These are phyloP conservation scores for Phrynocephalus forsythii DNA, from an alignment of 2,797 vertebrate genomes.

Conservation along the genomic window DNA sequence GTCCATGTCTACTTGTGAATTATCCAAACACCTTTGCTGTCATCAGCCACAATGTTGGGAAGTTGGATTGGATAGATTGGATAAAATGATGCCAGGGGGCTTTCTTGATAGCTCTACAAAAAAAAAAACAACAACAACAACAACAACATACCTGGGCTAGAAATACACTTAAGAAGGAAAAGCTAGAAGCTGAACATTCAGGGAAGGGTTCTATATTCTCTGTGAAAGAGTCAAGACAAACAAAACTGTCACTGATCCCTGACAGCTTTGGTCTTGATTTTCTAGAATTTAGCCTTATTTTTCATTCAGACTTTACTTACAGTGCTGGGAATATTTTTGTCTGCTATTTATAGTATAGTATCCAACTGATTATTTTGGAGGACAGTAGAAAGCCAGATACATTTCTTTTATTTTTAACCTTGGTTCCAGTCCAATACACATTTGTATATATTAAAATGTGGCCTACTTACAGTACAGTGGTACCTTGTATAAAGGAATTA, in stretches of 20 bases:
- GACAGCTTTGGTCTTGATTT: background rate
- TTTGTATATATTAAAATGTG: background rate
- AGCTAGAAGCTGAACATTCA: background rate
- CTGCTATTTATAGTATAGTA: background rate
- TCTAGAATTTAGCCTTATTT: background rate
- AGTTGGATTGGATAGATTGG: background rate
- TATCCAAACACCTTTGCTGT: background rate
- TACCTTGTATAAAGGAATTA: too few relatives aligned
- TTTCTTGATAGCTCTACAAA: background rate
- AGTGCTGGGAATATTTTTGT: background rate
- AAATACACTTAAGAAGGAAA: background rate
- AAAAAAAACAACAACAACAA: too few relatives aligned
- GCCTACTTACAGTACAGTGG: too few relatives aligned
- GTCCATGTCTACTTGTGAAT: background rate
- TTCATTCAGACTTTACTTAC: background rate
- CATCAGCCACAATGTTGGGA: background rate
- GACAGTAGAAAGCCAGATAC: background rate
- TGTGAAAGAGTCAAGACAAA: background rate
- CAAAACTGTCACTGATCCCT: background rate
- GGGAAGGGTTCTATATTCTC: background rate
- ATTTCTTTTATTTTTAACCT: background rate
- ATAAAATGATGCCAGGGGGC: background rate
- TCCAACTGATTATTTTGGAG: background rate
- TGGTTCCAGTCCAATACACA: too few relatives aligned
- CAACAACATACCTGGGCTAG: background rate